Base-by-base conservation (phyloP, 92 coral and sea anemone species). In the Desmophyllum pertusum region DNA sequence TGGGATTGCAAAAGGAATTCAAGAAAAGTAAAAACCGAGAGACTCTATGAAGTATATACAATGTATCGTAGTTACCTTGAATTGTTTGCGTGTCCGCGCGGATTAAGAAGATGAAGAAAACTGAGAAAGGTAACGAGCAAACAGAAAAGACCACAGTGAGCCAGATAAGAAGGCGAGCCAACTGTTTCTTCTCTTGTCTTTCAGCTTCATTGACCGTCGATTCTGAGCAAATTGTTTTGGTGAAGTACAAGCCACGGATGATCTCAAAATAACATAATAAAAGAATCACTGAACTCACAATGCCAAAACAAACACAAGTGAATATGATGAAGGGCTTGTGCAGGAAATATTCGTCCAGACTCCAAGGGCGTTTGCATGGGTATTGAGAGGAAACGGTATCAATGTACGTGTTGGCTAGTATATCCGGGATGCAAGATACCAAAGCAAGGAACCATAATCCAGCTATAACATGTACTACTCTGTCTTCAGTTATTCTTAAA, bases 91-190 rank as follows among this genome's bases (percentile, higher is more conserved):
- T n/a, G 3, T 78, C 64, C 40, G 21, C 18, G 11, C 30, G 84
- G 25, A 81, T 55, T 0, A 84, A 76, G 39, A 66, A 78, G 29
- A 64, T 71, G 64, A 84, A 83, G 46, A 53, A 88, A 8, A 78
- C 46, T 27, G 83, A 69, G 66, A 88, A 88, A 23, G 92, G 92
- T 30, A 79, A 61, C 64, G 69, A 88, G 36, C 92, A 88, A 25
- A 78, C 39, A 40, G 83, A 68, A 46, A 88, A 83, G 33, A 71
- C 35, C 1, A 73, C 62, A 1, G 88, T 66, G 29, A 88, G 69
- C 35, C 85, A 84, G 81, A 88, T 61, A 4, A 84, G 51, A 11
- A 83, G 81, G 53, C 77, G 83, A 38, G 92, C 92, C 64, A 84
- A 78, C 29, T 78, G 85, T n/a, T 88, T 88, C 88, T 88, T 88